Percentiles rank a stretch among this genome's conserved stretches.
These are phyloP conservation scores for Tanypteryx hageni DNA, from an alignment of 2,888 invertebrate genomes.

Conservation along the genomic window DNA sequence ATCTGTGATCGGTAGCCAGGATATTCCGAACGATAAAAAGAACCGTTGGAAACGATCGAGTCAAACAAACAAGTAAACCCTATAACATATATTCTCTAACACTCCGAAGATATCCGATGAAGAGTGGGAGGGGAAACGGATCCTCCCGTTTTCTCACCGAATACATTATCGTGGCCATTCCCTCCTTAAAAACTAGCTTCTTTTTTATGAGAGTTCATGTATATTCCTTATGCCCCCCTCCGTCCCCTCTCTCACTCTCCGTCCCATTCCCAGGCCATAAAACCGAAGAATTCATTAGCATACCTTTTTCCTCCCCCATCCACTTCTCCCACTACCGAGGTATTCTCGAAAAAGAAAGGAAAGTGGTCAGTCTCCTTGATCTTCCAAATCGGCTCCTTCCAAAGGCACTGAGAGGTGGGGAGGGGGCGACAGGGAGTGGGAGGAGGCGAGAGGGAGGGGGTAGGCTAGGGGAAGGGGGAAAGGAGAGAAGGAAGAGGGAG, in stretches of 20 bases:
- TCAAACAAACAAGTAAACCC: conserved; percentile 26
- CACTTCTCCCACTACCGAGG: neutral
- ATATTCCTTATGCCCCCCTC: neutral
- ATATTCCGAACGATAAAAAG: neutral
- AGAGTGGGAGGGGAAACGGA: neutral
- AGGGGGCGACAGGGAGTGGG: neutral
- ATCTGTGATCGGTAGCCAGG: neutral
- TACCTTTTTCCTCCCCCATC: conserved; percentile 9
- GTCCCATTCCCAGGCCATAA: conserved; percentile 15
- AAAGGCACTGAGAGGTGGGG: too few relatives aligned
- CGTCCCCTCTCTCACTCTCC: neutral
- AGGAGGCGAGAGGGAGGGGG: neutral
- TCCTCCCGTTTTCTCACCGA: conserved; percentile 4
- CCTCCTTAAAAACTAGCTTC: conserved; percentile 1
- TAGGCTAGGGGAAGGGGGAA: neutral
- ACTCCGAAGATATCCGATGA: conserved; percentile 26
- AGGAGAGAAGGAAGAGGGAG: neutral
- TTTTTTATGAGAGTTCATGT: conserved; percentile 9
- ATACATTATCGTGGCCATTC: conserved; percentile 25
- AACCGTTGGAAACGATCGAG: conserved; percentile 17
- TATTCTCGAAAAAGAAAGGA: neutral
- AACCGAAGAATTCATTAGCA: conserved; percentile 57
- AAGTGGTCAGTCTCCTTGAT: neutral
- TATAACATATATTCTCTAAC: neutral
- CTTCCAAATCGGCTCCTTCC: neutral